Conservation (phyloP, 2,888 invertebrate species). For the Nebria salina region DNA sequence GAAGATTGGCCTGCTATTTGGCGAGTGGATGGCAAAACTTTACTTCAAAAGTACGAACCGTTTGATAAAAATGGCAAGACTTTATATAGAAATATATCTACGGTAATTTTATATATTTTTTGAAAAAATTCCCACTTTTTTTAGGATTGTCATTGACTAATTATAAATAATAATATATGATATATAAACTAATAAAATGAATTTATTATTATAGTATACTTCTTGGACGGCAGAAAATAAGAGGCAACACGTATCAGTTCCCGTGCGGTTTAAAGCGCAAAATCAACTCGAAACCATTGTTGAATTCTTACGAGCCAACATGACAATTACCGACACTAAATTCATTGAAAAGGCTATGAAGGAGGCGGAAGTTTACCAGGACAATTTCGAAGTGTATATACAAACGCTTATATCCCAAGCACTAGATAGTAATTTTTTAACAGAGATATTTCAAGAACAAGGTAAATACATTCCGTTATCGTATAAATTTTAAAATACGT, state of each 20-base stretch:
- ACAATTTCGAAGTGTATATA: conserved; percentile 91
- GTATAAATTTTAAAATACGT: background rate
- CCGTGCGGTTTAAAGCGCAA: conserved; percentile 79
- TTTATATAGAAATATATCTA: conserved; percentile 86
- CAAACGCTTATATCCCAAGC: conserved; percentile 92
- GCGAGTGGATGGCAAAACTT: conserved; percentile 88
- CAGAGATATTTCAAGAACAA: conserved; percentile 90
- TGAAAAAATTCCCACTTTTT: too few species aligned
- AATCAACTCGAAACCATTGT: conserved; percentile 82
- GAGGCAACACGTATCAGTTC: conserved; percentile 81
- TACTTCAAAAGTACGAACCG: conserved; percentile 84
- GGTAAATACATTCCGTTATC: conserved; percentile 65
- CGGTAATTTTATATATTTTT: conserved; percentile 67
- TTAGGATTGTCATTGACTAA: too few species aligned
- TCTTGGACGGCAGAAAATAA: conserved; percentile 87
- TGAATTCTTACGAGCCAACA: conserved; percentile 79
- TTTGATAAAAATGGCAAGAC: conserved; percentile 84
- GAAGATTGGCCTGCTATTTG: conserved; percentile 89
- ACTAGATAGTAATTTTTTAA: conserved; percentile 86
- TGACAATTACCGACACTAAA: conserved; percentile 73
- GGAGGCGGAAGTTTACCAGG: conserved; percentile 80
- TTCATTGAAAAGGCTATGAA: conserved; percentile 80
- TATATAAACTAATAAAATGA: too few species aligned
- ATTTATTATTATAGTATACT: conserved; percentile 72
- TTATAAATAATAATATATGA: too few species aligned